Evolutionary conservation across 1,140 invertebrate species (phyloP), one percentile per base, ranked within the genome.

Genomic region (Pararge aegeria): DNA sequence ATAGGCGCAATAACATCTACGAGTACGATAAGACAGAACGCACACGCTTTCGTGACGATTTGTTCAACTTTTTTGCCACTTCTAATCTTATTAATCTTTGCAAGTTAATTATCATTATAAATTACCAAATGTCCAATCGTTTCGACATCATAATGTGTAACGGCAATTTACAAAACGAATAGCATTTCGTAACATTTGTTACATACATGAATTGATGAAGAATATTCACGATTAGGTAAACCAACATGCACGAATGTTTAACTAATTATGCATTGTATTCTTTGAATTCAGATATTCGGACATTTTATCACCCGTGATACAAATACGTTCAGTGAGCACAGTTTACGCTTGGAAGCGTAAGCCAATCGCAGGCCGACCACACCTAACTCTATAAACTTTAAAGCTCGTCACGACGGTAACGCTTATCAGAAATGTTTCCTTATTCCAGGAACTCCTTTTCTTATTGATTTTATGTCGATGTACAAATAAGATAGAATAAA

Each of bases 1-100:
- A 64, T 60, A 29, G 55, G 38, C 38, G 46, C 53, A 62, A 56
- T 52, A 50, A 38, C 30, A 62, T 62, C 38, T 52, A 56, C 42
- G 18, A 46, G 1, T 56, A 56, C 18, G 0, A 46, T 46, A 19
- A 10, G 4, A 20, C 5, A 16, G 27, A 51, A 38, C 48, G 46
- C 60, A 56, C 27, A 27, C 54, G 34, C 60, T 38, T 30, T 29
- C 51, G 46, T 51, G 50, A 48, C 48, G 34, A 10, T 30, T 38
- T 24, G 12, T 21, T 51, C 38, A 51, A 15, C 9, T 21, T 24
- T 58, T 40, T 38, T 51, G 48, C 21, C 4, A 37, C 16, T 19
- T 51, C 37, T 48, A 37, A 40, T 21, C 38, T 12, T 54, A 9
- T 29, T 27, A 21, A 18, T 5, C 16, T 46, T 12, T 55, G 6